Percentiles rank a stretch among this genome's conserved stretches.
These are phyloP conservation scores for Hemibagrus wyckioides DNA, from an alignment of 2,113 vertebrate genomes.

Conservation along the genomic window DNA sequence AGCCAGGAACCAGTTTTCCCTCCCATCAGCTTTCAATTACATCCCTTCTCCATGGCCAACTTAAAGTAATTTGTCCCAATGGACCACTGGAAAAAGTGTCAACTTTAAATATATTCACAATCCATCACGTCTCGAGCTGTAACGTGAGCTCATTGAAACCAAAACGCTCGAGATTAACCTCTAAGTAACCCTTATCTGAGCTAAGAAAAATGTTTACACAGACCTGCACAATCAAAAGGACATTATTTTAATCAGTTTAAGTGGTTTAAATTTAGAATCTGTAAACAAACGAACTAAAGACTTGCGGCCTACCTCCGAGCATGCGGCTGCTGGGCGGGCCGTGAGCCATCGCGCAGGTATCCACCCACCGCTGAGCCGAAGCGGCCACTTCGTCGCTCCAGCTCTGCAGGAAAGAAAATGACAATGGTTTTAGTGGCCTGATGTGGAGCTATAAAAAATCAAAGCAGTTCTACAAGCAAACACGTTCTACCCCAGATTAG, in stretches of 20 bases:
- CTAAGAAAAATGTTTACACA: neutral
- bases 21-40: neutral
- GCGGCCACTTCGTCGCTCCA: conserved; percentile 58
- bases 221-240: neutral
- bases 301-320: conserved; percentile 50
- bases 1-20: neutral
- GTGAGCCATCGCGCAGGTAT: conserved; percentile 64
- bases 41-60: neutral
- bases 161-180: neutral
- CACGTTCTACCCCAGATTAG: neutral
- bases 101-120: neutral
- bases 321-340: conserved; percentile 54
- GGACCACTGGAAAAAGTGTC: conserved; percentile 4
- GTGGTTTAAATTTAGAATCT: neutral
- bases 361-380: conserved; percentile 63
- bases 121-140: neutral
- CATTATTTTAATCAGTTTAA: neutral
- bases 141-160: neutral
- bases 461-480: neutral
- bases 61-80: neutral
- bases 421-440: neutral
- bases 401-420: conserved; percentile 50
- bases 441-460: too few relatives aligned
- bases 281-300: neutral
- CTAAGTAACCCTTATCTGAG: neutral